Evolutionary conservation across 1,140 invertebrate species (phyloP), one percentile per base, ranked within the genome.

Genomic region (Homarus americanus): DNA sequence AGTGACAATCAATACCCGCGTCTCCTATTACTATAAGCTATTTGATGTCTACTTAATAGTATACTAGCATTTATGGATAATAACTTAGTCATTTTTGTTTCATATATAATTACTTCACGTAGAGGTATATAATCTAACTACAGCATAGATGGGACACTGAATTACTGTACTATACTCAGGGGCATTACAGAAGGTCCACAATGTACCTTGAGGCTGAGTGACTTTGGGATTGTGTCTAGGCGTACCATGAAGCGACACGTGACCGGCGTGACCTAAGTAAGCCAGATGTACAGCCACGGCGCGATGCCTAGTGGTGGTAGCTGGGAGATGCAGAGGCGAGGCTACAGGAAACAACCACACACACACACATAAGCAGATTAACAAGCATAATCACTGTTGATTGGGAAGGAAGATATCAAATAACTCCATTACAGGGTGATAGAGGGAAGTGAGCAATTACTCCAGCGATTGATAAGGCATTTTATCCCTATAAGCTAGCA

Each of bases 141-240:
- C n/a, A n/a, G n/a, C n/a, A n/a, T n/a, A n/a, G n/a, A n/a, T n/a
- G n/a, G n/a, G n/a, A n/a, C n/a, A n/a, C n/a, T n/a, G n/a, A n/a
- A n/a, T n/a, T n/a, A n/a, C n/a, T n/a, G n/a, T n/a, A 49, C 44
- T 49, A 15, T 7, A 49, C 44, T 49, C 12, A 49, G 44, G 5
- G 15, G 44, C 44, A 49, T 49, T 49, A 49, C 12, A 49, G 24
- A 78, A 28, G 40, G 75, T 34, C 10, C 41, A 32, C 15, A 36
- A 34, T 87, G 40, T 87, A 87, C 85, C 85, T 87, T 87, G 78
- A 49, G 75, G 73, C 44, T 69, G 88, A 75, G 88, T 44, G 44
- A 90, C 79, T 84, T 82, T 90, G 24, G 88, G 88, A 49, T 49
- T 63, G 73, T 90, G 88, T 84, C 88, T 90, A n/a, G 88, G 88